A percentile compares a stretch with the other conserved stretches of the same genome.
Conservation (phyloP, 2,797 vertebrate species). For the Rallus crepitans region DNA sequence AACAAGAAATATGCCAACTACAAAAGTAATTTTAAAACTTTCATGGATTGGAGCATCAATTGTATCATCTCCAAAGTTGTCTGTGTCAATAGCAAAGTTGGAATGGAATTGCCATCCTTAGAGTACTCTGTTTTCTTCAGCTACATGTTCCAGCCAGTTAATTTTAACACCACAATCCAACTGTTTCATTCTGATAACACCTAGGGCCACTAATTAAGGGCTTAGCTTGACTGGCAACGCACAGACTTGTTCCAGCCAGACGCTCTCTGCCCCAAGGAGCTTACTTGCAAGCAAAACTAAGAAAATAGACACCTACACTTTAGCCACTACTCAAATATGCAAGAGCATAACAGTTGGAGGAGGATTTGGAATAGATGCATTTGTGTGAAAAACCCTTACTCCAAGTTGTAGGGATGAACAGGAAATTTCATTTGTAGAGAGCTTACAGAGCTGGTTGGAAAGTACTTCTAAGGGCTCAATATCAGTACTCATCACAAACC, state of each 20-base stretch:
- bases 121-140: not conserved
- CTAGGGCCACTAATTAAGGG: conserved; percentile 48
- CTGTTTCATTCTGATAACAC: conserved; percentile 57
- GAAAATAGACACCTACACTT: conserved; percentile 17
- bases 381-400: not conserved
- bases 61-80: not conserved
- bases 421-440: not conserved
- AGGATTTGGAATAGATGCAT: not conserved
- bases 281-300: conserved; percentile 17
- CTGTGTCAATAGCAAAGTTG: not conserved
- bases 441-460: not conserved
- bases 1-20: not conserved
- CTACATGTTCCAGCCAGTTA: conserved; percentile 38
- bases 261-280: conserved; percentile 43
- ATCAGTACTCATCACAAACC: not conserved
- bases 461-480: not conserved
- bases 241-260: conserved; percentile 53
- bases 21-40: not conserved
- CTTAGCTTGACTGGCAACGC: conserved; percentile 44
- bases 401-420: not conserved
- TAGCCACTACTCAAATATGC: not conserved
- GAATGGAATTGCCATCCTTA: not conserved
- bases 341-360: not conserved
- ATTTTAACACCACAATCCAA: conserved; percentile 35
- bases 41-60: not conserved